Evolutionary conservation across 2,888 invertebrate species (phyloP).

Genomic region (Dasysyrphus tricinctus): DNA sequence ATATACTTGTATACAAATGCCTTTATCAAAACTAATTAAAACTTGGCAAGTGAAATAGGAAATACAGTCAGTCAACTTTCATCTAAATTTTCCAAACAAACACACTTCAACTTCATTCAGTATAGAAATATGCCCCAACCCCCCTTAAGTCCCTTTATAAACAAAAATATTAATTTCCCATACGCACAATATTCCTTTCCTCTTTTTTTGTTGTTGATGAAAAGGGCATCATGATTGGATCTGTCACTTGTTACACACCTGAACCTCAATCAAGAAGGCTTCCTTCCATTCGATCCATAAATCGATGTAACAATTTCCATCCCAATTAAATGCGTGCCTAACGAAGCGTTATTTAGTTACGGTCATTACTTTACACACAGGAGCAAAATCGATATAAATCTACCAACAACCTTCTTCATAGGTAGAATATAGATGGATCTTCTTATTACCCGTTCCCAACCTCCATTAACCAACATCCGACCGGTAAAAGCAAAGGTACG

Average conservation of each 20-base stretch:
- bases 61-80: conserved; percentile 3
- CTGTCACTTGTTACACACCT: conserved; percentile 71
- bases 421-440: background rate
- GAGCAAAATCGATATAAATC: conserved; percentile 9
- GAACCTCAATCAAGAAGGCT: conserved; percentile 43
- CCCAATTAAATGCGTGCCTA: conserved; percentile 73
- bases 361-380: conserved; percentile 67
- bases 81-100: background rate
- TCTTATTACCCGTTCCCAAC: conserved; percentile 12
- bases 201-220: background rate
- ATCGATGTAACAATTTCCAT: conserved; percentile 62
- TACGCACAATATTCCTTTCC: conserved; percentile 40
- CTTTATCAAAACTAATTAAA: conserved; percentile 11
- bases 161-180: conserved; percentile 58
- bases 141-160: background rate
- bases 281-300: conserved; percentile 43
- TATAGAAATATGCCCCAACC: background rate
- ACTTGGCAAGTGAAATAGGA: conserved; percentile 10
- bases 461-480: conserved; percentile 58
- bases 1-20: background rate
- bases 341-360: conserved; percentile 72
- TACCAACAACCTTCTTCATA: background rate
- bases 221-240: conserved; percentile 63
- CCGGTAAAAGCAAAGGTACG: conserved; percentile 47
- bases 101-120: background rate